phyloP scores from a whole-genome alignment of 2,888 invertebrate species.

The Hipparchia sbordonii region DNA sequence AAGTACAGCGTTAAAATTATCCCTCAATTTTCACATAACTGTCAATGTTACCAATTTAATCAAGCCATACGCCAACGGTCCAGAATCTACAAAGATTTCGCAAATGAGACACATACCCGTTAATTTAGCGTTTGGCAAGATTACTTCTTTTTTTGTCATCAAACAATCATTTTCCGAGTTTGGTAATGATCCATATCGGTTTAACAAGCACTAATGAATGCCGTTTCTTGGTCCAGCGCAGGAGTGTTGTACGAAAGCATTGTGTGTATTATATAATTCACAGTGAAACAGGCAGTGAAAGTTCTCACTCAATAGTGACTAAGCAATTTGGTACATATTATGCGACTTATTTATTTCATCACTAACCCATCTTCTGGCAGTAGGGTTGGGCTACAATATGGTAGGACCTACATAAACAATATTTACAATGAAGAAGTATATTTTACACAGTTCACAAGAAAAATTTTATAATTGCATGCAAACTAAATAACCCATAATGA shows the following conservation, averaged over 20 bases:
- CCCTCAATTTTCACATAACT: no score
- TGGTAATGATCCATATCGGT: background rate
- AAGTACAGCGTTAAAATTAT: no score
- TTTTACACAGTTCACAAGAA: background rate
- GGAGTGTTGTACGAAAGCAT: background rate
- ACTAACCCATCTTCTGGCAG: background rate
- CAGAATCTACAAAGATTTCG: no score
- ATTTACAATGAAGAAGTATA: constrained; percentile 9
- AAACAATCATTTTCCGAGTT: background rate
- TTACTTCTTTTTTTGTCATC: background rate
- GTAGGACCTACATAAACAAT: background rate
- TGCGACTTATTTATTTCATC: background rate
- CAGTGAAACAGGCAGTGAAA: background rate
- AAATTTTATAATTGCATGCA: background rate
- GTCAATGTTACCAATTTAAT: no score
- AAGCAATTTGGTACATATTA: background rate
- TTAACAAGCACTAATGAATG: background rate
- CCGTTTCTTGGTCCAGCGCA: background rate
- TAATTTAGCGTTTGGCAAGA: no score
- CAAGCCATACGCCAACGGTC: no score
- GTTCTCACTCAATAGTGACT: background rate
- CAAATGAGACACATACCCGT: no score
- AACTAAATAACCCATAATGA: background rate
- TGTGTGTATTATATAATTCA: constrained; percentile 1
- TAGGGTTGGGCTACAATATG: background rate